A percentile compares a stretch with the other conserved stretches of the same genome.
phyloP scores from a whole-genome alignment of 1,140 invertebrate genomes.

The Drosophila repleta region DNA sequence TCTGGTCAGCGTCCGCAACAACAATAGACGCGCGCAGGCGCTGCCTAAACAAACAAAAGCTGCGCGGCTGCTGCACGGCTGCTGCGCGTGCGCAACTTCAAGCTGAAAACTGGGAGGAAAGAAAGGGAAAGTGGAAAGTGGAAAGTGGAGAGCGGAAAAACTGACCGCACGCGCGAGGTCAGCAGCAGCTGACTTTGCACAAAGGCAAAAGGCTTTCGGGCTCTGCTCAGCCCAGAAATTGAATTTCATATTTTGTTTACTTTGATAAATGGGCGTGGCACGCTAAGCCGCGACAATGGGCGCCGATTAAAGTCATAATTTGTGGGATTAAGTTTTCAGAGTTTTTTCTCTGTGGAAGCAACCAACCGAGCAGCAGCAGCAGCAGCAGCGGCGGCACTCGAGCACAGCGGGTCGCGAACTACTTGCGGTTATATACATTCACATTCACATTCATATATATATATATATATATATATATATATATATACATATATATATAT shows the following conservation, averaged over 20 bases:
- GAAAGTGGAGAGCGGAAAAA: conserved; percentile 31
- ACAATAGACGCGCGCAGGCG: conserved; percentile 1
- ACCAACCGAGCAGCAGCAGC: background rate
- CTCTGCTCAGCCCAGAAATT: conserved; percentile 38
- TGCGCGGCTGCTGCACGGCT: conserved; percentile 24
- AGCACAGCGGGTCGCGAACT: conserved; percentile 64
- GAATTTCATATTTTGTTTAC: conserved; percentile 70
- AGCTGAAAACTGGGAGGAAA: background rate
- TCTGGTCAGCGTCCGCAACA: conserved; percentile 33
- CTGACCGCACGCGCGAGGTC: conserved; percentile 62
- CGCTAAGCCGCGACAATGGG: conserved; percentile 77
- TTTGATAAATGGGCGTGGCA: conserved; percentile 53
- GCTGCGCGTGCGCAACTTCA: conserved; percentile 13
- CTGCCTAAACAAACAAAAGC: conserved; percentile 54
- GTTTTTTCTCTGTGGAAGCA: background rate
- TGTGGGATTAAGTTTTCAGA: conserved; percentile 61
- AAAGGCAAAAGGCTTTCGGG: no score
- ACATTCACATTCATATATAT: conserved; percentile 7
- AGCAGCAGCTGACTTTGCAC: conserved; percentile 58
- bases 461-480: conserved; percentile 23
- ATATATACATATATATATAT: conserved; percentile 36
- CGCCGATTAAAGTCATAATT: conserved; percentile 77
- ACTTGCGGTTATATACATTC: conserved; percentile 49
- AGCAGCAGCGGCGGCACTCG: background rate
- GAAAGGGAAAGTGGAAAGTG: no score